Percentiles rank a stretch among this genome's conserved stretches.
Conservation (phyloP, 2,888 invertebrate genomes). For the Limenitis camilla region DNA sequence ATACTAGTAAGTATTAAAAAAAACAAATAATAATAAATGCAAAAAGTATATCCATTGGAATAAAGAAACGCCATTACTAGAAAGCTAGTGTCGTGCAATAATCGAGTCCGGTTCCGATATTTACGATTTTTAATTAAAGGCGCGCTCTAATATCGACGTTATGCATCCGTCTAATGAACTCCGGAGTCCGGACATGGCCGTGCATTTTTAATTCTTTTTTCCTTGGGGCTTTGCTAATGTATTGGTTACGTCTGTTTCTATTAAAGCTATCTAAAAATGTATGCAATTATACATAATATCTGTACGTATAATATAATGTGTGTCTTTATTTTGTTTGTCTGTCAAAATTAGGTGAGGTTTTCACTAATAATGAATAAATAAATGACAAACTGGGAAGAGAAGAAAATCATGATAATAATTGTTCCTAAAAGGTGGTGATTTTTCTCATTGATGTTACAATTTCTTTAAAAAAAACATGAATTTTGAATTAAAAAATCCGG, state of each 20-base stretch:
- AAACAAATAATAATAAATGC: not conserved
- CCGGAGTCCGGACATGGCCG: conserved; percentile 4
- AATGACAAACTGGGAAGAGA: too few relatives aligned
- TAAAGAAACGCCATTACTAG: conserved; percentile 2
- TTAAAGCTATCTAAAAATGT: too few relatives aligned
- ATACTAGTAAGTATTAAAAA: not conserved
- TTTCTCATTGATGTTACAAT: too few relatives aligned
- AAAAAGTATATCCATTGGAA: not conserved
- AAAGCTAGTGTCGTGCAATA: conserved; percentile 10
- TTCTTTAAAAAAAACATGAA: too few relatives aligned
- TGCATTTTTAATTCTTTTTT: conserved; percentile 4
- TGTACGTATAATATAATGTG: too few relatives aligned
- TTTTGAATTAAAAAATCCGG: too few relatives aligned
- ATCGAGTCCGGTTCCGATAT: conserved; percentile 11
- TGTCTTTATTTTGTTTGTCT: too few relatives aligned
- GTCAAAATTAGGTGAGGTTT: too few relatives aligned
- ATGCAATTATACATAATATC: too few relatives aligned
- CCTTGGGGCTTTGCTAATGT: not conserved
- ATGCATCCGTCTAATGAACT: conserved; percentile 7
- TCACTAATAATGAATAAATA: too few relatives aligned
- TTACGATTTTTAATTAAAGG: conserved; percentile 17
- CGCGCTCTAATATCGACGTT: conserved; percentile 7
- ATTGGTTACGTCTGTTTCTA: not conserved
- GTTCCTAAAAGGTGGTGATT: too few relatives aligned
- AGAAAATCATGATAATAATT: too few relatives aligned